A percentile compares a stretch with the other conserved stretches of the same genome.
These are phyloP conservation scores for Gymnopithys bicolor DNA, from an alignment of 2,797 vertebrate genomes.

Conservation along the genomic window DNA sequence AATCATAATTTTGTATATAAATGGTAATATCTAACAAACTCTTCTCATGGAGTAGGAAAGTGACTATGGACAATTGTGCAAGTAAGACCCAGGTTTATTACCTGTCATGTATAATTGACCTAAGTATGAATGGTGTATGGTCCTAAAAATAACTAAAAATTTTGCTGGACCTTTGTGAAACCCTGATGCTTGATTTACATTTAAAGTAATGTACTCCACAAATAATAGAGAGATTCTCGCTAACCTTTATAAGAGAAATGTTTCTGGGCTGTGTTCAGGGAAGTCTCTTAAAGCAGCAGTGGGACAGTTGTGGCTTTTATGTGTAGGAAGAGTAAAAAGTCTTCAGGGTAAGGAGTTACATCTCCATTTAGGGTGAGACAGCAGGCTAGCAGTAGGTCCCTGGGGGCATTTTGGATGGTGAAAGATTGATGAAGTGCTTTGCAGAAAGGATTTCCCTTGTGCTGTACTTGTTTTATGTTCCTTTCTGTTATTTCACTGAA, in stretches of 20 bases:
- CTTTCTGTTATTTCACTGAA: conserved; percentile 47
- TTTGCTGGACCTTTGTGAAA: not conserved
- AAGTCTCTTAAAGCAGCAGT: not conserved
- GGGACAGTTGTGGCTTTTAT: not conserved
- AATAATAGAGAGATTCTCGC: not conserved
- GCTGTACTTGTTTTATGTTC: conserved; percentile 22
- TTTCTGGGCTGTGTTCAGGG: not conserved
- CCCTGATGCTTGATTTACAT: not conserved
- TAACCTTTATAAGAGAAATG: not conserved
- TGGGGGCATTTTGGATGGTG: conserved; percentile 4
- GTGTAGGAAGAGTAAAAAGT: not conserved
- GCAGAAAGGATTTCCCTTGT: conserved; percentile 22
- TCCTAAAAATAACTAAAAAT: not conserved
- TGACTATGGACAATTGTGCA: not conserved
- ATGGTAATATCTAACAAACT: not conserved
- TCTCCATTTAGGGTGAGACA: conserved; percentile 9
- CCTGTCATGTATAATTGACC: not conserved
- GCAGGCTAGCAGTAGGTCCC: not conserved
- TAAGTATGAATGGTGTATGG: not conserved
- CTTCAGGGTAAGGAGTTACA: not conserved
- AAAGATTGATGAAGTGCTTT: conserved; percentile 56
- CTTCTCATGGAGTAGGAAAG: not conserved
- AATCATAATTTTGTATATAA: not conserved
- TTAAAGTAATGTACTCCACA: not conserved
- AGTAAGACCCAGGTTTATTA: not conserved